Conservation (phyloP, 2,888 invertebrate species). For the Thymelicus lineola region DNA sequence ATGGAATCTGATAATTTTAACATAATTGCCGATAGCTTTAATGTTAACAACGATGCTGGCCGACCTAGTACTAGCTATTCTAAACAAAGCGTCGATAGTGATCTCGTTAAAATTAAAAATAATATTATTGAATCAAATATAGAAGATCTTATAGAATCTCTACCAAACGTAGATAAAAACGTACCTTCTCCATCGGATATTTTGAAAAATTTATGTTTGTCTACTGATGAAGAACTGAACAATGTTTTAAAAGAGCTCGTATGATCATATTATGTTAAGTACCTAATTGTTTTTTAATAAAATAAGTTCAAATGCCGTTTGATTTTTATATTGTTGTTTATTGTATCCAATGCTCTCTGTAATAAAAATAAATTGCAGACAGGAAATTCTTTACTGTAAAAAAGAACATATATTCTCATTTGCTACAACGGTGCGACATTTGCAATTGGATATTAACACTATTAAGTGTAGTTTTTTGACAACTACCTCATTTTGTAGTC, state of each 20-base stretch:
- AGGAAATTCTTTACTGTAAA: too few species aligned
- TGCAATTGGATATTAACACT: too few species aligned
- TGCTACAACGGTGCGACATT: too few species aligned
- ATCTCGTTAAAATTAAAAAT: constrained; percentile 39
- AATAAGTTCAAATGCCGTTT: too few species aligned
- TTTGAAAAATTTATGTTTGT: constrained; percentile 86
- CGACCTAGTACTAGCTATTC: constrained; percentile 39
- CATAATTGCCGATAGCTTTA: constrained; percentile 63
- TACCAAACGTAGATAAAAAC: constrained; percentile 74
- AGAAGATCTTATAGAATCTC: constrained; percentile 63
- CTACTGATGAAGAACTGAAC: constrained; percentile 70
- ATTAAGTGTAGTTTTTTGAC: too few species aligned
- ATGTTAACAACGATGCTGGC: constrained; percentile 46
- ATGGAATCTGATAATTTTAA: constrained; percentile 77
- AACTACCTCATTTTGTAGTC: too few species aligned
- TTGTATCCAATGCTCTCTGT: too few species aligned
- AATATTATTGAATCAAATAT: constrained; percentile 70
- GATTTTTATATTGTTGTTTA: too few species aligned
- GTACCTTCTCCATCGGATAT: constrained; percentile 88
- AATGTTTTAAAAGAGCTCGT: constrained; percentile 26
- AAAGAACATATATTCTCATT: too few species aligned
- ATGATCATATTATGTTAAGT: background rate
- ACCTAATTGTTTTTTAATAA: too few species aligned
- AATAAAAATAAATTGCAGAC: too few species aligned
- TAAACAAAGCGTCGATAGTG: constrained; percentile 22